phyloP scores from a whole-genome alignment of 2,113 vertebrate genomes.

The Bothrops jararaca region DNA sequence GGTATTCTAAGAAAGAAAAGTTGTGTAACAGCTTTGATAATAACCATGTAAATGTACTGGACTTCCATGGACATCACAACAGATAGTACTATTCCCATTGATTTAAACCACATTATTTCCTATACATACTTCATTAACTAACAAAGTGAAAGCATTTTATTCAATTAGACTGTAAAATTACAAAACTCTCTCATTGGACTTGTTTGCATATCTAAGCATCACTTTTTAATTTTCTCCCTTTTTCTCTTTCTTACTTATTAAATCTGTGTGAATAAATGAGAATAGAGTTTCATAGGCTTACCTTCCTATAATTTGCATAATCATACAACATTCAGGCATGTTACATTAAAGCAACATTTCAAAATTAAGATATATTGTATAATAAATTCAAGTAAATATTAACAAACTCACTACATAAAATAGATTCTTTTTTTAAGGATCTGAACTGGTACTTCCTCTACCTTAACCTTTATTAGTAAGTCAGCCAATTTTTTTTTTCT shows the following conservation, averaged over 20 bases:
- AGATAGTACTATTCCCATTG: constrained; percentile 49
- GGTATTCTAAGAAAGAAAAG: constrained; percentile 98
- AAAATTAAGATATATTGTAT: not conserved
- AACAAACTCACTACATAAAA: not conserved
- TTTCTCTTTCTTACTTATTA: constrained; percentile 62
- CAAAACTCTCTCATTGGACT: not conserved
- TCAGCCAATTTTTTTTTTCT: not conserved
- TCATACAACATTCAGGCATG: not conserved
- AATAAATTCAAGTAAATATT: not conserved
- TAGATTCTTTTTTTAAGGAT: not conserved
- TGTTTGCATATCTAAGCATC: constrained; percentile 28
- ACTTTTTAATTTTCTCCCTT: constrained; percentile 55
- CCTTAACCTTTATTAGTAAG: not conserved
- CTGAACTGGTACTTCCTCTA: not conserved
- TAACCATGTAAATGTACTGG: constrained; percentile 69
- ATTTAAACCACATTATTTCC: constrained; percentile 28
- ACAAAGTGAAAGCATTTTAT: not conserved
- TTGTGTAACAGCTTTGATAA: constrained; percentile 77
- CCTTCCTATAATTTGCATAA: not conserved
- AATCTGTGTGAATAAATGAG: not conserved
- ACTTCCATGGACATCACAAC: constrained; percentile 57
- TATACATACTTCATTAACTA: constrained; percentile 14
- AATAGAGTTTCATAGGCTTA: not conserved
- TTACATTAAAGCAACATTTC: not conserved
- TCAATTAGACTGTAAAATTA: constrained; percentile 7